Conservation (phyloP, 2,797 vertebrate genomes). For the Schizopygopsis malacanthus region DNA sequence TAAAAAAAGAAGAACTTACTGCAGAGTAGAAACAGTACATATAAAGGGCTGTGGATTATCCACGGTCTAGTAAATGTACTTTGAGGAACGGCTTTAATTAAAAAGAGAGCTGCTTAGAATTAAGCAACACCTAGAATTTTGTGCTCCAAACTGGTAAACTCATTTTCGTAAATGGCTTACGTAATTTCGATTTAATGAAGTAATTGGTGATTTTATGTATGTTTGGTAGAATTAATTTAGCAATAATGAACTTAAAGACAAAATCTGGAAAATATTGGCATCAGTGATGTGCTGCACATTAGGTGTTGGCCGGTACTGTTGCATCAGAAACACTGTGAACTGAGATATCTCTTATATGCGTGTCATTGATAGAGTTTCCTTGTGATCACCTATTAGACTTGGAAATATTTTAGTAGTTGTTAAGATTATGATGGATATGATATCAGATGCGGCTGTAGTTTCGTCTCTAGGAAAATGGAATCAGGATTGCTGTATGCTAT, state of each 20-base stretch:
- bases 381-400: constrained; percentile 39
- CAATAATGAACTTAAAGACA: constrained; percentile 62
- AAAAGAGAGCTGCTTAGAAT: constrained; percentile 31
- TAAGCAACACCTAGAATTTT: constrained; percentile 20
- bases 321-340: constrained; percentile 80
- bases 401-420: constrained; percentile 39
- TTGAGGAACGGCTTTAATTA: constrained; percentile 3
- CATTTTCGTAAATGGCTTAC: constrained; percentile 26
- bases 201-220: constrained; percentile 62
- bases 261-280: constrained; percentile 57
- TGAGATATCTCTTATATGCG: constrained; percentile 52
- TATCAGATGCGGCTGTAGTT: constrained; percentile 59
- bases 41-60: constrained; percentile 14
- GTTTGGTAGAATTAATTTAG: constrained; percentile 61
- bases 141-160: constrained; percentile 30
- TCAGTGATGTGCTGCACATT: constrained; percentile 62
- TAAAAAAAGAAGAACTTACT: constrained; percentile 18
- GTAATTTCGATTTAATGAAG: constrained; percentile 48
- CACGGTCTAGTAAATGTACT: constrained; percentile 20
- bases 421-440: constrained; percentile 35
- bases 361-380: constrained; percentile 38
- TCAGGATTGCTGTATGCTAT: constrained; percentile 70
- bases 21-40: constrained; percentile 32
- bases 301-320: constrained; percentile 69
- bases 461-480: constrained; percentile 70